Base-by-base conservation (phyloP, 2,797 vertebrate genomes). In the Eptatretus atami region DNA sequence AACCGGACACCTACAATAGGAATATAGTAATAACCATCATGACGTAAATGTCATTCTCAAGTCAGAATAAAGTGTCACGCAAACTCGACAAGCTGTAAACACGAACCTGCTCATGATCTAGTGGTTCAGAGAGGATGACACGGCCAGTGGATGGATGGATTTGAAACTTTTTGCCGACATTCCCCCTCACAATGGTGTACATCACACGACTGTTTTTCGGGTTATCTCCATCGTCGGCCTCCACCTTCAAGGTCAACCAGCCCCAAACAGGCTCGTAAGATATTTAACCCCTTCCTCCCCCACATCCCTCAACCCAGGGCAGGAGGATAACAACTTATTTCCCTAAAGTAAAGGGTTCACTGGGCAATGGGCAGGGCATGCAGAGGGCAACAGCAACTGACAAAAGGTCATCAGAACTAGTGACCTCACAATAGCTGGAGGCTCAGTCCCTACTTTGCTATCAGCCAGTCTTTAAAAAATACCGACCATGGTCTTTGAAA, bases 61-160 rank as follows among this genome's bases (percentile, higher is more conserved):
- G 31, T 44, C 31, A 44, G 31, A 44, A 44, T 44, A 44, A 44
- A 44, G 31, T 8, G 31, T 44, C 31, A 44, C 31, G 3, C 31
- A 44, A 44, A 44, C 31, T 24, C 10, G 57, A n/a, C 25, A 54
- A 14, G 55, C 25, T 65, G 53, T 54, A 15, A 13, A 53, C 66
- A 64, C 83, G 81, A 72, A 95, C 88, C 71, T 72, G 78, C 75
- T 98, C 90, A 69, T 83, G 76, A 72, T 98, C 90, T 74, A 96
- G 77, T 67, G 77, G 84, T 73, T 88, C 86, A 73, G 87, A 87
- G 71, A 95, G 82, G 67, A 81, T 87, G 72, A 98, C 76, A 11
- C 86, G 75, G 63, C 87, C 90, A 64, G 75, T 71, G 66, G 77
- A 69, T 60, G 82, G 80, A 72, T 90, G 83, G 31, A 98, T 76